Evolutionary conservation across 1,140 invertebrate species (phyloP).

Genomic region (Metaphire vulgaris): DNA sequence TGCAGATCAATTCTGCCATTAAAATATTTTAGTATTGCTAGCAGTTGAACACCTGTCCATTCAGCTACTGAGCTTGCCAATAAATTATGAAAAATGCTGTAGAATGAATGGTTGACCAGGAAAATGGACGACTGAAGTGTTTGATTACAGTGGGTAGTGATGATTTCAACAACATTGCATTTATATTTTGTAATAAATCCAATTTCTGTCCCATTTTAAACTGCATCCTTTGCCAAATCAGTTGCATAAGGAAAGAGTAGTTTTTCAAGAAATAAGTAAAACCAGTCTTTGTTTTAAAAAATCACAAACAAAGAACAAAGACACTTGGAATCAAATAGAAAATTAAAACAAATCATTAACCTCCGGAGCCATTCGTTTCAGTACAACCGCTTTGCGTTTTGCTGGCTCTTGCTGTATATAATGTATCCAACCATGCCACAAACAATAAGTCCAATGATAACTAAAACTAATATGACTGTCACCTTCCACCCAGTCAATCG

Average conservation of each 20-base stretch:
- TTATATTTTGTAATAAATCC: neutral
- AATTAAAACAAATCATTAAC: neutral
- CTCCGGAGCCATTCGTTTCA: constrained; percentile 47
- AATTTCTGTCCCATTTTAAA: neutral
- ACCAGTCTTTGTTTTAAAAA: neutral
- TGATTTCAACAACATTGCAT: too few species aligned
- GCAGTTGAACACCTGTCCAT: too few species aligned
- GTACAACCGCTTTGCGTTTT: constrained; percentile 84
- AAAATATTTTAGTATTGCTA: too few species aligned
- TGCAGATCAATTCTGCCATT: too few species aligned
- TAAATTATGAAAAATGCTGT: too few species aligned
- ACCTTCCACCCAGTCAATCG: constrained; percentile 80
- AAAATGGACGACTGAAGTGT: too few species aligned
- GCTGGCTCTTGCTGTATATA: constrained; percentile 83
- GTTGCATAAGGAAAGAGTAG: neutral
- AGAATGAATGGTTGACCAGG: too few species aligned
- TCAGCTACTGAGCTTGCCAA: too few species aligned
- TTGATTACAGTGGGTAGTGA: too few species aligned
- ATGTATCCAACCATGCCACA: constrained; percentile 77
- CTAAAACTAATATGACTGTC: constrained; percentile 74
- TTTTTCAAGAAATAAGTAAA: neutral
- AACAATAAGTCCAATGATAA: constrained; percentile 68
- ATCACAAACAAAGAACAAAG: neutral
- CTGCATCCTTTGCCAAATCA: neutral
- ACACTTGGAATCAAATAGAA: neutral